Evolutionary conservation across 2,888 invertebrate species (phyloP), one percentile per base, ranked within the genome.

Genomic region (Sipha maydis): DNA sequence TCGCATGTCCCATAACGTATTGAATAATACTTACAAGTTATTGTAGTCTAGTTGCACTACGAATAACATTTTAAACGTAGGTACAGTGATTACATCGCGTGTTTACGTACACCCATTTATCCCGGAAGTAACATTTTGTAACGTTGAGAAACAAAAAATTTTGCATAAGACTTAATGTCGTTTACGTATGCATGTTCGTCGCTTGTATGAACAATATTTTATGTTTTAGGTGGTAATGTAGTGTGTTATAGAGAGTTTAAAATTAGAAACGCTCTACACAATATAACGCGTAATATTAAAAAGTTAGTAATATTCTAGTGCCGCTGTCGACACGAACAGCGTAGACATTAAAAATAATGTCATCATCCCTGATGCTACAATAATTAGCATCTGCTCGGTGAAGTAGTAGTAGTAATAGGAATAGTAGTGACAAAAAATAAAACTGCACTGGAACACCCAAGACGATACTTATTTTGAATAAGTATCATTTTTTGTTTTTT

Each of bases 401-500:
- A 14, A 21, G 34, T 56, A 28, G 56, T 78, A 31, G 3, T 71
- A 71, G 69, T 61, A 48, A 11, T 14, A 21, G 34, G 34, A 31
- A 31, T 56, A 48, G 28, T 78, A 14, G 41, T 38, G 41, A 76
- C n/a, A 2, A 61, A 21, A 83, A 31, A 85, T 48, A 85, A 85
- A 67, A 77, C 48, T 8, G 61, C 34, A n/a, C 5, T 11, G 69
- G 85, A 85, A 85, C 85, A 85, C 85, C 85, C 85, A 85, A 85
- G 85, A 85, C 75, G 75, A 75, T 11, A 76, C 21, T 83, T 84
- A 76, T 78, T 85, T 85, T 34, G 34, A 78, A 78, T 34, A 48
- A 67, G 67, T 41, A 21, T 4, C 34, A 48, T 67, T 77, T 9
- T n/a, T n/a, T 31, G 48, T 82, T 69, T n/a, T 48, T 82, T 31